These are phyloP conservation scores for Dendrolimus kikuchii DNA, from an alignment of 1,140 invertebrate genomes.

Conservation along the genomic window DNA sequence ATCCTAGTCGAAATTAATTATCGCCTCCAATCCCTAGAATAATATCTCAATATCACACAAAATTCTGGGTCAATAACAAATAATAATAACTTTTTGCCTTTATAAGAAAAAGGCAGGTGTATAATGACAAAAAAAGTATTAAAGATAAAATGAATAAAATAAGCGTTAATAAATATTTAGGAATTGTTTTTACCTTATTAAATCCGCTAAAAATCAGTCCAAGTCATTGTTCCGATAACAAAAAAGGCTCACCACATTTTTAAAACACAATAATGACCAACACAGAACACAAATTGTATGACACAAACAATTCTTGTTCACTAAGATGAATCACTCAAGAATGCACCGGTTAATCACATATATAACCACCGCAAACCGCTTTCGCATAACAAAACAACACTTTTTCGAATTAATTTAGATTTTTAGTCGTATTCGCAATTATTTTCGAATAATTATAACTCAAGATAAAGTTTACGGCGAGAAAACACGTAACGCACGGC, in stretches of 20 bases:
- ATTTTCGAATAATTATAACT: conserved; percentile 33
- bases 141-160: no score
- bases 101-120: no score
- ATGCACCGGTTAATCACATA: conserved; percentile 44
- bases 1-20: no score
- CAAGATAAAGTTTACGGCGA: conserved; percentile 47
- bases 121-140: no score
- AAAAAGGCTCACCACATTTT: conserved; percentile 12
- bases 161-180: no score
- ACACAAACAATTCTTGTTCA: conserved; percentile 56
- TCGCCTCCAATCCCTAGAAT: no score
- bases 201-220: no score
- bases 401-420: conserved; percentile 25
- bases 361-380: conserved; percentile 32
- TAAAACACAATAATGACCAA: conserved; percentile 35
- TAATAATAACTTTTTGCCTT: no score
- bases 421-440: conserved; percentile 33
- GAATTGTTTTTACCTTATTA: no score
- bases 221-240: no score
- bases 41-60: no score
- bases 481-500: conserved; percentile 30
- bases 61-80: no score
- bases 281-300: conserved; percentile 25
- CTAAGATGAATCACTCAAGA: conserved; percentile 61
- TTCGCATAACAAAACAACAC: conserved; percentile 27